These are phyloP conservation scores for Grammatotria lemairii DNA, from an alignment of 2,113 vertebrate species.

Conservation along the genomic window DNA sequence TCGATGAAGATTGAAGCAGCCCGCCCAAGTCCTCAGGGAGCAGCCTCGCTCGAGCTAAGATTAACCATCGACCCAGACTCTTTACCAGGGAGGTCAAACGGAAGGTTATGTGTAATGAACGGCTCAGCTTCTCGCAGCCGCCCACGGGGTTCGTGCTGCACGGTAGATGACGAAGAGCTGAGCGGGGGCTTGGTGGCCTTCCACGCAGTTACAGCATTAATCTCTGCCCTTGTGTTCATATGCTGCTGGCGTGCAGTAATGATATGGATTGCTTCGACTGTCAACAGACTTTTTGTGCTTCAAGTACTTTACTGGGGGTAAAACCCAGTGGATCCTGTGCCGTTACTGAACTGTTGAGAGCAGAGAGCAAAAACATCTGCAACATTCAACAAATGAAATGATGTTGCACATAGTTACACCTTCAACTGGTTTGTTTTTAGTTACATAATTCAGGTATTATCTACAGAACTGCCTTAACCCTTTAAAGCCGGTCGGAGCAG, in stretches of 20 bases:
- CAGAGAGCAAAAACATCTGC: not conserved
- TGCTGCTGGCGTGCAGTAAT: not conserved
- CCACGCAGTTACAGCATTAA: not conserved
- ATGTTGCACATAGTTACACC: not conserved
- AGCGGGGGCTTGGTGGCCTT: not conserved
- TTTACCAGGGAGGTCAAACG: slow-evolving; percentile 28
- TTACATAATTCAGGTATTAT: not conserved
- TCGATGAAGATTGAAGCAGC: not conserved
- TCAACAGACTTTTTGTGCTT: not conserved
- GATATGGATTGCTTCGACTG: not conserved
- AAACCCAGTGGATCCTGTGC: not conserved
- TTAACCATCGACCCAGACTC: slow-evolving; percentile 11
- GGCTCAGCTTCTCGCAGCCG: not conserved
- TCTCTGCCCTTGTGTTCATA: slow-evolving; percentile 2
- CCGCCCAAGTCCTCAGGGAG: not conserved
- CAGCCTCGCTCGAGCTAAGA: not conserved
- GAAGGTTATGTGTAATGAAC: slow-evolving; percentile 44
- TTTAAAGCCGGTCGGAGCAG: too few relatives aligned
- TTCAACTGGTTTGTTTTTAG: not conserved
- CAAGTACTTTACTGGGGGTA: not conserved
- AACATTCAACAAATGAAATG: not conserved
- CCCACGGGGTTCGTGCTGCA: not conserved
- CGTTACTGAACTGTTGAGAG: not conserved
- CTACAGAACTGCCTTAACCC: not conserved
- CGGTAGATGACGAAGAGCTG: not conserved